Evolutionary conservation across 2,888 invertebrate genomes (phyloP), one percentile per base, ranked within the genome.

Genomic region (Aelia acuminata): DNA sequence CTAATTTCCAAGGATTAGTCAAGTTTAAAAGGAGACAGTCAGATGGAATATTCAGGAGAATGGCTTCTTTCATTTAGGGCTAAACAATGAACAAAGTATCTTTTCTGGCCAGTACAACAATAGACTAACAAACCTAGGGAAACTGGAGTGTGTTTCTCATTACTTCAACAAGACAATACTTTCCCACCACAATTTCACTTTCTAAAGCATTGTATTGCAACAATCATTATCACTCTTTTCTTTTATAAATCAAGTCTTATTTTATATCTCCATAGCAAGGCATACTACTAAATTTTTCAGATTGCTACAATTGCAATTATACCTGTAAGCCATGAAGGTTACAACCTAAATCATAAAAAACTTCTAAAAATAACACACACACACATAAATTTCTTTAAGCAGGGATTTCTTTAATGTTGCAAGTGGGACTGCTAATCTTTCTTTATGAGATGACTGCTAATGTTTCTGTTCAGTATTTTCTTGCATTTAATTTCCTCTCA

Each of bases 101-200:
- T 70, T 70, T 35, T 70, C 35, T 8, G 26, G 35, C 18, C 18
- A 70, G 63, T 11, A 70, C 20, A 26, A 35, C 63, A 35, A 70
- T 70, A 26, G 63, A 1, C 35, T 70, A 18, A 18, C 10, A 26
- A 31, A 70, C 20, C 35, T 20, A 70, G 35, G 20, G 63, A 35
- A 35, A 35, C 5, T 70, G 63, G 20, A 70, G 35, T 70, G 63
- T 70, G 63, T 70, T 70, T 70, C 35, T 70, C 63, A 70, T 70
- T 70, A 35, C 63, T 70, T 70, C 63, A 15, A 70, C 63, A 35
- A 31, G 63, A 70, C 63, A 70, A 70, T 70, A 70, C 26, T 26
- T 35, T 35, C 35, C 63, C 63, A 35, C 35, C 63, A 31, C 63
- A 70, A 35, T 70, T 57, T 31, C 13, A 7, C 57, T 57, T 57